phyloP scores from a whole-genome alignment of 2,797 vertebrate genomes.

The Danio aesculapii region DNA sequence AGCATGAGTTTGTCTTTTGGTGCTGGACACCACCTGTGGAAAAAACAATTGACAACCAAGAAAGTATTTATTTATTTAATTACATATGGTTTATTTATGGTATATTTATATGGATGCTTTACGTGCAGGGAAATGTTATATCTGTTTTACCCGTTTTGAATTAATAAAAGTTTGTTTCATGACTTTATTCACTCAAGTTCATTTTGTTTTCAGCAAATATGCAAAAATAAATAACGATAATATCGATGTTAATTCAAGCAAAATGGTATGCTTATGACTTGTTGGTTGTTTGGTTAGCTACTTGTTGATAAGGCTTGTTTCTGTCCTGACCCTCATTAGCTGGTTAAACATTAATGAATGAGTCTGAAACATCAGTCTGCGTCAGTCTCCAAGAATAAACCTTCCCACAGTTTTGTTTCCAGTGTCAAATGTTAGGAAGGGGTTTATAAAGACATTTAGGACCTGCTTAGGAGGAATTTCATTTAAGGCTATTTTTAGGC shows the following conservation, averaged over 20 bases:
- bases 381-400: conserved; percentile 53
- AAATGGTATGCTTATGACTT: not conserved
- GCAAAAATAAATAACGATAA: not conserved
- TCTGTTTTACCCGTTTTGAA: conserved; percentile 20
- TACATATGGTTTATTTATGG: conserved; percentile 79
- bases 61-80: conserved; percentile 85
- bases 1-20: conserved; percentile 59
- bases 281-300: not conserved
- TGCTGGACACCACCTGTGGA: conserved; percentile 74
- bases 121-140: conserved; percentile 45
- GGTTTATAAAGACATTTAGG: conserved; percentile 2
- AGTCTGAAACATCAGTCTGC: conserved; percentile 37
- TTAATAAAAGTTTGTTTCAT: conserved; percentile 41
- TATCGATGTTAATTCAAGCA: not conserved
- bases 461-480: not conserved
- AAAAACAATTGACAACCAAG: conserved; percentile 53
- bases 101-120: conserved; percentile 78
- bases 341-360: conserved; percentile 47
- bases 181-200: not conserved
- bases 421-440: not conserved
- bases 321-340: not conserved
- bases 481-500: not conserved
- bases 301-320: not conserved
- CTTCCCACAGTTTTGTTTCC: conserved; percentile 48
- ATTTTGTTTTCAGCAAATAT: not conserved